Evolutionary conservation across 2,113 vertebrate genomes (phyloP).

Genomic region (Elachura formosa): DNA sequence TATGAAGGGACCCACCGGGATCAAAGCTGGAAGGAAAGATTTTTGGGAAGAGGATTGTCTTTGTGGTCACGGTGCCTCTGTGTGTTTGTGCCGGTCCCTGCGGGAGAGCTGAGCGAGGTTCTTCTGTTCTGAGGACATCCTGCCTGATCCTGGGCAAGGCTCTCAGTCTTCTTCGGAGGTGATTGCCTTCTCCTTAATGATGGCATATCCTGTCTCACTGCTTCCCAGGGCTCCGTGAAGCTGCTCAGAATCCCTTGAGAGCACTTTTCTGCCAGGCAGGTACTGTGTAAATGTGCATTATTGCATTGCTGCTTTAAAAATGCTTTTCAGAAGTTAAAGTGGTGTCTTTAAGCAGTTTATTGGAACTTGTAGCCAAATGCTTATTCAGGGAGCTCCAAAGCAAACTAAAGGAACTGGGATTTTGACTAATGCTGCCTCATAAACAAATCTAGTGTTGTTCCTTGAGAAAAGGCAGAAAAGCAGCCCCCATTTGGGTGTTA

Average conservation of each 20-base stretch:
- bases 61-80: not conserved
- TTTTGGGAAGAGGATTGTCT: not conserved
- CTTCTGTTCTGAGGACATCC: not conserved
- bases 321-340: conserved; percentile 3
- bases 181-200: not conserved
- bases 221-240: not conserved
- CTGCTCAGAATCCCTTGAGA: not conserved
- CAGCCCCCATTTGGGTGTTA: not conserved
- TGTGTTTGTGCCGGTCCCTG: not conserved
- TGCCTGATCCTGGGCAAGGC: not conserved
- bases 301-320: not conserved
- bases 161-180: not conserved
- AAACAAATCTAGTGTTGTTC: not conserved
- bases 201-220: not conserved
- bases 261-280: not conserved
- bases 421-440: not conserved
- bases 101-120: not conserved
- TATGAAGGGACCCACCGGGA: not conserved
- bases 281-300: not conserved
- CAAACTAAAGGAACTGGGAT: not conserved
- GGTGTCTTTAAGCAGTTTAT: not conserved
- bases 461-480: not conserved
- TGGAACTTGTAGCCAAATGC: not conserved
- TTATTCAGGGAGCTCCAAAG: not conserved
- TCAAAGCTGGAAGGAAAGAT: not conserved